Percentiles rank a stretch among this genome's conserved stretches.
phyloP scores from a whole-genome alignment of 1,140 invertebrate genomes.

The Solenopsis invicta region DNA sequence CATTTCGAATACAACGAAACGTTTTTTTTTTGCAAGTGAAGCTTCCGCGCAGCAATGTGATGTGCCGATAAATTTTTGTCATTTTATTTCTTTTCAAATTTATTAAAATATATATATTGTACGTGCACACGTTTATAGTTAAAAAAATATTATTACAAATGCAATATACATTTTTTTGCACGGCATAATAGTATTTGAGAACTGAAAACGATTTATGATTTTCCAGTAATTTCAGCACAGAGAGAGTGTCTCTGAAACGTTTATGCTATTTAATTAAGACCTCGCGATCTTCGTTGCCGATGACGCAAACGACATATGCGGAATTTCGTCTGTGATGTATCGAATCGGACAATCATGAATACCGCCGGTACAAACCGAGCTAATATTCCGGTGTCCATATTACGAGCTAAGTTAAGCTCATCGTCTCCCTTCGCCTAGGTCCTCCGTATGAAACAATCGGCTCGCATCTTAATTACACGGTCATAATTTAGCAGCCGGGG shows the following conservation, averaged over 20 bases:
- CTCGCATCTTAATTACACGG: slow-evolving; percentile 75
- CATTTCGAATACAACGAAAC: neutral
- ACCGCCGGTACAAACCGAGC: neutral
- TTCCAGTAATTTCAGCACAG: too few relatives aligned
- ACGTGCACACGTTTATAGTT: neutral
- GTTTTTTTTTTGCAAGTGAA: neutral
- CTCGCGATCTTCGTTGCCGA: neutral
- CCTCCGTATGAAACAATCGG: slow-evolving; percentile 71
- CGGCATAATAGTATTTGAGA: neutral
- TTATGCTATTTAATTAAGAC: neutral
- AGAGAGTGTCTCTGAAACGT: neutral
- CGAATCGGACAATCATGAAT: neutral
- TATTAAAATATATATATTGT: neutral
- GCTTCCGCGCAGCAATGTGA: neutral
- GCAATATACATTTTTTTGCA: neutral
- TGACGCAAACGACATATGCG: neutral
- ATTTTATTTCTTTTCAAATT: neutral
- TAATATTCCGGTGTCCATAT: slow-evolving; percentile 50
- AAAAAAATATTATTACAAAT: neutral
- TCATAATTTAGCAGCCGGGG: slow-evolving; percentile 71
- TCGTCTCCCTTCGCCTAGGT: neutral
- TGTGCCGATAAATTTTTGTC: neutral
- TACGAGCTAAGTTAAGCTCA: slow-evolving; percentile 68
- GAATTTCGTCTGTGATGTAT: slow-evolving; percentile 16
- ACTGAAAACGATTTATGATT: neutral